phyloP scores from a whole-genome alignment of 37 sponge, comb jelly and placozoan genomes.

The Spongilla lacustris region DNA sequence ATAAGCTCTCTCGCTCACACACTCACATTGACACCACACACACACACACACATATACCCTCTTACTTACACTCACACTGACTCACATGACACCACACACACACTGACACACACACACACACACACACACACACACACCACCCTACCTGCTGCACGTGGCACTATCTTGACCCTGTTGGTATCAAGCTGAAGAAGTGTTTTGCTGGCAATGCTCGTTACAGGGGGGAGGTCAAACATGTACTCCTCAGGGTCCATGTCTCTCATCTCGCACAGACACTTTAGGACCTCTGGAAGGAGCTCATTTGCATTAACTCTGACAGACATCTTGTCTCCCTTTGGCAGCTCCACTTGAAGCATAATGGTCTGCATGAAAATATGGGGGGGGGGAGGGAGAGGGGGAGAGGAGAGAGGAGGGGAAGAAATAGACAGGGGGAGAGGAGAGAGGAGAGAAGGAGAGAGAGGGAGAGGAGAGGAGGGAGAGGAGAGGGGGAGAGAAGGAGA shows the following conservation, averaged over 20 bases:
- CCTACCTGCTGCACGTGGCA: not conserved
- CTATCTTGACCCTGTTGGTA: conserved; percentile 24
- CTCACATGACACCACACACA: not conserved
- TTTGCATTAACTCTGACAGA: conserved; percentile 20
- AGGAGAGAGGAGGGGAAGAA: not conserved
- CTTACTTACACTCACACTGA: conserved; percentile 1
- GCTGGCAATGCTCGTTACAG: conserved; percentile 24
- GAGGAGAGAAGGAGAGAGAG: no score
- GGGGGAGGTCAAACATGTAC: conserved; percentile 35
- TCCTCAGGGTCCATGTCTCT: conserved; percentile 18
- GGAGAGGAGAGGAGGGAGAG: not conserved
- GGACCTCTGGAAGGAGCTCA: conserved; percentile 17
- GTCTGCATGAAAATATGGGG: not conserved
- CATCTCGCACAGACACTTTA: conserved; percentile 63
- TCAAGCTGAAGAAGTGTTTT: conserved; percentile 38
- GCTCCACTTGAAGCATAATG: conserved; percentile 37
- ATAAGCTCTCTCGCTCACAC: no score
- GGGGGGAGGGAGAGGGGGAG: not conserved
- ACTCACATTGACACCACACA: no score
- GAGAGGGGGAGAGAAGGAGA: not conserved
- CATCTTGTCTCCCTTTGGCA: conserved; percentile 35
- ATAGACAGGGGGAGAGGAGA: no score
- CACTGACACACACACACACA: conserved; percentile 33
- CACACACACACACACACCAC: conserved; percentile 34
- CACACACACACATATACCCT: no score